These are phyloP conservation scores for Desmophyllum pertusum DNA, from an alignment of 92 coral and sea anemone genomes.

Conservation along the genomic window DNA sequence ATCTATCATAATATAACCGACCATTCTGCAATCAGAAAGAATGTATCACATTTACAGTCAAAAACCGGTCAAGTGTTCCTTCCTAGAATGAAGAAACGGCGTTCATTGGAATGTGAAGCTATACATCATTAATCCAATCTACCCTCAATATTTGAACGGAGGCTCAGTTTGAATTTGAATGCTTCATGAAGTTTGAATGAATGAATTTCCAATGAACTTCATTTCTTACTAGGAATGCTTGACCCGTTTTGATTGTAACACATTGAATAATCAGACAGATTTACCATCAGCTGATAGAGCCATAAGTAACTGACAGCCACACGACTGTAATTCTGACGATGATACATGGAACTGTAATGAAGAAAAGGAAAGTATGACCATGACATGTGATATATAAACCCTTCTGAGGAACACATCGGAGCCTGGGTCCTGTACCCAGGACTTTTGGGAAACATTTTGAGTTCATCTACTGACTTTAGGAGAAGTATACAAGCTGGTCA, in stretches of 20 bases:
- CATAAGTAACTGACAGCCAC: constrained; percentile 93
- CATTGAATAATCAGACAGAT: neutral
- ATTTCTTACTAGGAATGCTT: neutral
- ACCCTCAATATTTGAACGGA: neutral
- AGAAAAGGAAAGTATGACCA: neutral
- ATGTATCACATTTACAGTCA: neutral
- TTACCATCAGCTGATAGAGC: constrained; percentile 98
- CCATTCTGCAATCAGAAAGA: neutral
- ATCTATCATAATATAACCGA: neutral
- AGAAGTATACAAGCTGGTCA: too few species aligned
- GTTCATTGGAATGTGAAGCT: too few species aligned
- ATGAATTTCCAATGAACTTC: neutral
- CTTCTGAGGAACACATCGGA: too few species aligned
- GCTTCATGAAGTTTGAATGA: neutral
- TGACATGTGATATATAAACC: neutral
- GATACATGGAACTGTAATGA: constrained; percentile 79
- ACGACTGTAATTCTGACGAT: constrained; percentile 86
- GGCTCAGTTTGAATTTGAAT: neutral
- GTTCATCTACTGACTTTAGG: neutral
- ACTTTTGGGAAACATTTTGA: neutral
- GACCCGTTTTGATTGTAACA: neutral
- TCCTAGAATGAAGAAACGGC: too few species aligned
- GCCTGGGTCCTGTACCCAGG: neutral
- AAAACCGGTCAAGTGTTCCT: too few species aligned
- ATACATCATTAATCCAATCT: too few species aligned